Percentiles rank a stretch among this genome's conserved stretches.
phyloP scores from a whole-genome alignment of 2,113 vertebrate genomes.

The Toxotes jaculatrix region DNA sequence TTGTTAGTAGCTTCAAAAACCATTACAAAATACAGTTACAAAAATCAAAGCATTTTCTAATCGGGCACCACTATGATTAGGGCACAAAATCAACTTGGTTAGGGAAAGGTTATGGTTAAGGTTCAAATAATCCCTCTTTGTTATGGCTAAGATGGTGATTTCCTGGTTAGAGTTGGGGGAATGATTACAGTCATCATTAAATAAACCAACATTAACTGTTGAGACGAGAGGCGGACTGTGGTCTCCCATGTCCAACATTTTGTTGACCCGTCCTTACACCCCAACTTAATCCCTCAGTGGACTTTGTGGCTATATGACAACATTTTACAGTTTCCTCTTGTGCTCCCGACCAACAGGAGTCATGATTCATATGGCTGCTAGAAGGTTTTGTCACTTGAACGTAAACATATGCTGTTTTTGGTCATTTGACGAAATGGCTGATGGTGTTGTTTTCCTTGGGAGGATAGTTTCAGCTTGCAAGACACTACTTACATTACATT shows the following conservation, averaged over 20 bases:
- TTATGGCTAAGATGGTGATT: not conserved
- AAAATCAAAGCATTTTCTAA: not conserved
- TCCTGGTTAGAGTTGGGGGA: not conserved
- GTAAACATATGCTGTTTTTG: not conserved
- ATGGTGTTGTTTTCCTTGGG: not conserved
- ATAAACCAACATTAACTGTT: not conserved
- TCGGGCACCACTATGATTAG: not conserved
- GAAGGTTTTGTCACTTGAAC: not conserved
- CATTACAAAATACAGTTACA: too few species aligned
- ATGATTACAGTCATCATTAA: not conserved
- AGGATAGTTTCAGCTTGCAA: not conserved
- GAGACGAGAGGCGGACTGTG: not conserved
- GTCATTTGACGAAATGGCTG: not conserved
- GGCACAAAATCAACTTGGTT: not conserved
- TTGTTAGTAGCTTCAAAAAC: too few species aligned
- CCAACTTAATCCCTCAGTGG: not conserved
- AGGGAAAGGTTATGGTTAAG: too few species aligned
- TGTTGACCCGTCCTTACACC: not conserved
- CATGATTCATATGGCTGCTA: not conserved
- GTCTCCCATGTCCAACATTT: not conserved
- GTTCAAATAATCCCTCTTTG: not conserved
- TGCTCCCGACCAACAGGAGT: not conserved
- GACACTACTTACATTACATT: not conserved
- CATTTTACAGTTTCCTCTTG: constrained; percentile 17
- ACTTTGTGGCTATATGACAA: constrained; percentile 2